Percentiles rank a stretch among this genome's conserved stretches.
These are phyloP conservation scores for Axis porcinus DNA, from an alignment of 2,113 vertebrate genomes.

Conservation along the genomic window DNA sequence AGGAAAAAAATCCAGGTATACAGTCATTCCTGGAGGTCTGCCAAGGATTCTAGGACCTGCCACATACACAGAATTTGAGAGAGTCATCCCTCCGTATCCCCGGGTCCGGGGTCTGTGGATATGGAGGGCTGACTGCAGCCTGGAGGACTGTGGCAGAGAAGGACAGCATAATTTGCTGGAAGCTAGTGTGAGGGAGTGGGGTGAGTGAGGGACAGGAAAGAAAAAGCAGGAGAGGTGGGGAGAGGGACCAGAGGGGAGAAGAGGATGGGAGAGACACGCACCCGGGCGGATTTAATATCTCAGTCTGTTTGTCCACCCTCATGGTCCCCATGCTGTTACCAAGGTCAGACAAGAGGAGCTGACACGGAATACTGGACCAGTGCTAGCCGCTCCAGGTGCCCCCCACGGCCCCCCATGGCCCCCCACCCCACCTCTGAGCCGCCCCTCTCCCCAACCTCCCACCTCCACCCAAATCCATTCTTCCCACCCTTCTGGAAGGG, in stretches of 20 bases:
- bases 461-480: background rate
- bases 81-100: fast-evolving
- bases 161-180: background rate
- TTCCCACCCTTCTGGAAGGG: background rate
- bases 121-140: background rate
- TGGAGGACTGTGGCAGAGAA: background rate
- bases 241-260: background rate
- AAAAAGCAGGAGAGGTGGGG: background rate
- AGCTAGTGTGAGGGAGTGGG: no score
- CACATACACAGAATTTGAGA: fast-evolving
- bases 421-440: background rate
- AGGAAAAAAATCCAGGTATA: background rate
- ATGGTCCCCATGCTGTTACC: background rate
- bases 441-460: background rate
- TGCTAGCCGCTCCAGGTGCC: fast-evolving
- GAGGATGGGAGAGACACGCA: background rate
- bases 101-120: background rate
- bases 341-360: background rate
- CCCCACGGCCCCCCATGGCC: no score
- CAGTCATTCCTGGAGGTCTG: background rate
- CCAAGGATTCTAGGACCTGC: background rate
- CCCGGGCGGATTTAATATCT: background rate
- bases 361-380: fast-evolving
- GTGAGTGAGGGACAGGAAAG: background rate
- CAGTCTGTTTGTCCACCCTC: fast-evolving